phyloP scores from a whole-genome alignment of 2,888 invertebrate genomes.

The Bugula neritina region DNA sequence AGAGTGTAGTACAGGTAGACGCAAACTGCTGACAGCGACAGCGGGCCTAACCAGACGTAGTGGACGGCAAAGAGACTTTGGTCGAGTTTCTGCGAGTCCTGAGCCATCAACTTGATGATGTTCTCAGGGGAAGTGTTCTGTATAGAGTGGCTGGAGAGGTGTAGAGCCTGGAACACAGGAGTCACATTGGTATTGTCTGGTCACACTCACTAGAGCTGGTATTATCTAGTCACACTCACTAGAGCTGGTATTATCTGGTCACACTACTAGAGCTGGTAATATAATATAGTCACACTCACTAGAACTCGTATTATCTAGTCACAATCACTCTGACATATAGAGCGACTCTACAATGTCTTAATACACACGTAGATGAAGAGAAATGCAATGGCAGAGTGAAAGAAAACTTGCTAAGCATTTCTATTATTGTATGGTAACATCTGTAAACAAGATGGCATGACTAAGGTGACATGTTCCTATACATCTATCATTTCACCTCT shows the following conservation, averaged over 20 bases:
- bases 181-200: not conserved
- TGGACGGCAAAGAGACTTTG: slow-evolving; percentile 38
- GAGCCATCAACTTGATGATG: slow-evolving; percentile 35
- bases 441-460: no score
- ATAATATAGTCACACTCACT: no score
- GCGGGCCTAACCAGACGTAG: slow-evolving; percentile 38
- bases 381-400: no score
- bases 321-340: no score
- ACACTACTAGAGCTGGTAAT: not conserved
- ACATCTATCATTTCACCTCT: no score
- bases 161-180: slow-evolving; percentile 33
- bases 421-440: no score
- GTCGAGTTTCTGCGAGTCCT: slow-evolving; percentile 33
- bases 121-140: slow-evolving; percentile 32
- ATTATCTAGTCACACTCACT: not conserved
- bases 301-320: no score
- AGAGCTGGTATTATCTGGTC: not conserved
- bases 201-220: not conserved
- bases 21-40: slow-evolving; percentile 34
- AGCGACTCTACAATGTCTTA: no score
- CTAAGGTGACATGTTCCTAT: no score
- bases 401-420: no score
- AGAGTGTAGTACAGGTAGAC: slow-evolving; percentile 37
- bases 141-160: slow-evolving; percentile 33
- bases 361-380: no score